phyloP scores from a whole-genome alignment of 2,888 invertebrate species.

The Epirrhoe alternata region DNA sequence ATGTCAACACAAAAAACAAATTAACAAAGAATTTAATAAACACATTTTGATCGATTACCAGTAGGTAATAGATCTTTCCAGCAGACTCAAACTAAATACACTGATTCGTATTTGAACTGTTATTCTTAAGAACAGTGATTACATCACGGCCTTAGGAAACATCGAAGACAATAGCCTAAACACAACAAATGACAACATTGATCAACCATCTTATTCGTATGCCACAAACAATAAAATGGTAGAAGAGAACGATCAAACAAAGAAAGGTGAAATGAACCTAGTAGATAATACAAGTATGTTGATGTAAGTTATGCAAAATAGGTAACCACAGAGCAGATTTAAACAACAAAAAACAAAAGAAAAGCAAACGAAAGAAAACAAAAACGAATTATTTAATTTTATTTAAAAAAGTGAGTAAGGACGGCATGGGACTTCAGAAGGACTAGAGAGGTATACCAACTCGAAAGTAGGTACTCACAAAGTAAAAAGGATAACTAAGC shows the following conservation, averaged over 20 bases:
- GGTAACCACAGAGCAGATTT: too few species aligned
- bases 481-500: background rate
- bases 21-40: background rate
- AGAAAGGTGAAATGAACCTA: too few species aligned
- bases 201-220: background rate
- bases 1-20: background rate
- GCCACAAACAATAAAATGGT: background rate
- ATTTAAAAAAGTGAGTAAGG: too few species aligned
- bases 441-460: too few species aligned
- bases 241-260: too few species aligned
- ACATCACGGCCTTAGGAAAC: constrained; percentile 9
- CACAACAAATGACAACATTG: constrained; percentile 7
- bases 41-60: background rate
- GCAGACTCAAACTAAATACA: background rate
- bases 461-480: background rate
- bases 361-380: too few species aligned
- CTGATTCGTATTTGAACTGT: background rate
- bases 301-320: too few species aligned
- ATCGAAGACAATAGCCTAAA: constrained; percentile 8
- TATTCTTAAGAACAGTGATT: background rate
- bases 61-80: background rate
- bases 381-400: too few species aligned
- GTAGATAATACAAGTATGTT: too few species aligned
- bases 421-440: too few species aligned
- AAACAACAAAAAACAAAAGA: too few species aligned